These are phyloP conservation scores for Triops longicaudatus DNA, from an alignment of 1,140 invertebrate species.

Conservation along the genomic window DNA sequence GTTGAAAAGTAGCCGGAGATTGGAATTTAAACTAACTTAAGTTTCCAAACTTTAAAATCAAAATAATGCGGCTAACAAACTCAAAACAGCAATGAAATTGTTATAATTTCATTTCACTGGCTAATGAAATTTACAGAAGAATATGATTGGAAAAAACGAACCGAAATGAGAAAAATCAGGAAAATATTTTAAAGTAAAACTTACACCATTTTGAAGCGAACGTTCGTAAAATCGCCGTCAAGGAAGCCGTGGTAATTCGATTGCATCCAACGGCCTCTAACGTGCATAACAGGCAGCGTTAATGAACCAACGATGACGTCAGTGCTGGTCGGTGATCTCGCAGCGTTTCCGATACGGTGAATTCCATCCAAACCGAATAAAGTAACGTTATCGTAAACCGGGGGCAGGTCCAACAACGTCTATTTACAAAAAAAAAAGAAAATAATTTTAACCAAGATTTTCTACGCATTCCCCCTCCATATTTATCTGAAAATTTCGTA, in stretches of 20 bases:
- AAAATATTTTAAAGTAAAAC: not conserved
- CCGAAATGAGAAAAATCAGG: not conserved
- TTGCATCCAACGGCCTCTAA: slow-evolving; percentile 20
- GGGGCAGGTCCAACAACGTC: slow-evolving; percentile 21
- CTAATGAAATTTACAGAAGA: too few species aligned
- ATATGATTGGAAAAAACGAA: not conserved
- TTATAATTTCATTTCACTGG: too few species aligned
- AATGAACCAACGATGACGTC: slow-evolving; percentile 18
- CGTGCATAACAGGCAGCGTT: not conserved
- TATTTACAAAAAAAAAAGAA: not conserved
- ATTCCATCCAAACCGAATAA: slow-evolving; percentile 3
- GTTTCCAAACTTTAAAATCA: too few species aligned
- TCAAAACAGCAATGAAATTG: too few species aligned
- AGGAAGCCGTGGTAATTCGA: slow-evolving; percentile 16
- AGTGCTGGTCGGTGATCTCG: not conserved
- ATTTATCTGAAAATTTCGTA: not conserved
- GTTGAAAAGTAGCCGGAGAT: too few species aligned
- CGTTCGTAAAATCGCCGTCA: slow-evolving; percentile 4
- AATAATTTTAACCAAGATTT: not conserved
- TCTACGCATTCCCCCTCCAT: not conserved
- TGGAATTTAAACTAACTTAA: too few species aligned
- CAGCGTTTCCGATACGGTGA: not conserved
- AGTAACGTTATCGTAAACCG: slow-evolving; percentile 19
- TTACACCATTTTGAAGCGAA: slow-evolving; percentile 21
- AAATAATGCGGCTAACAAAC: too few species aligned